Percentiles rank a stretch among this genome's conserved stretches.
Evolutionary conservation across 2,797 vertebrate genomes (phyloP).

Genomic region (Phalloptychus januarius): DNA sequence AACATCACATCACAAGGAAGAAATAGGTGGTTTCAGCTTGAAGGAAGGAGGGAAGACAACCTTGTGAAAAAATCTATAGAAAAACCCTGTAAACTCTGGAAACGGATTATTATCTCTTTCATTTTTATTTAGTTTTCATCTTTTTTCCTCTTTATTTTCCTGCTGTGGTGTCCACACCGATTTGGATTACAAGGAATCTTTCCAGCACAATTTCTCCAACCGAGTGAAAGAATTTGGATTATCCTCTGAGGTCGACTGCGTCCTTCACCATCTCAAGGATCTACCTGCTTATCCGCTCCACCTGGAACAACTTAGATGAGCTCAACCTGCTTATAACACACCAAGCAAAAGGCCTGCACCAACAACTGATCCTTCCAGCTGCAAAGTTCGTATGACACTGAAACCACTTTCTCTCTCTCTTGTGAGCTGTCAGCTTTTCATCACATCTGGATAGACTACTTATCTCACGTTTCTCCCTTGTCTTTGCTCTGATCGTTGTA

Average conservation of each 20-base stretch:
- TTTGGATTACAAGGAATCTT: slow-evolving; percentile 45
- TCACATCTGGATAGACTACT: slow-evolving; percentile 39
- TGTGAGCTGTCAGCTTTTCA: slow-evolving; percentile 17
- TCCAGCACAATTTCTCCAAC: slow-evolving; percentile 42
- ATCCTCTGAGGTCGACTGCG: slow-evolving; percentile 48
- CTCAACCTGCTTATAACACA: slow-evolving; percentile 71
- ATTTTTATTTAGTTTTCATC: slow-evolving; percentile 1
- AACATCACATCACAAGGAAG: slow-evolving; percentile 45
- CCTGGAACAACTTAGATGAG: slow-evolving; percentile 75
- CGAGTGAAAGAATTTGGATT: slow-evolving; percentile 60
- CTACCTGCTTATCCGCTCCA: slow-evolving; percentile 69
- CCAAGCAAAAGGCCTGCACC: slow-evolving; percentile 42
- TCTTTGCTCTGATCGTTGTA: slow-evolving; percentile 27
- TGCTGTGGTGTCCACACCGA: not conserved
- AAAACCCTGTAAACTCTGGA: slow-evolving; percentile 21
- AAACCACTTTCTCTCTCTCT: slow-evolving; percentile 4
- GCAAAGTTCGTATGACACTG: not conserved
- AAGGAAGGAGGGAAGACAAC: slow-evolving; percentile 24
- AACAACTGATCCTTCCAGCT: slow-evolving; percentile 23
- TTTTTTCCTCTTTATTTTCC: slow-evolving; percentile 7
- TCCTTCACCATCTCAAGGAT: slow-evolving; percentile 62
- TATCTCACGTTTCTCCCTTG: slow-evolving; percentile 20
- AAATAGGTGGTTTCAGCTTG: slow-evolving; percentile 39
- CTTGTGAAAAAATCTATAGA: slow-evolving; percentile 6
- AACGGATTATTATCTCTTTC: slow-evolving; percentile 41